Evolutionary conservation across 1,140 invertebrate species (phyloP).

Genomic region (Agrypnia vestita): DNA sequence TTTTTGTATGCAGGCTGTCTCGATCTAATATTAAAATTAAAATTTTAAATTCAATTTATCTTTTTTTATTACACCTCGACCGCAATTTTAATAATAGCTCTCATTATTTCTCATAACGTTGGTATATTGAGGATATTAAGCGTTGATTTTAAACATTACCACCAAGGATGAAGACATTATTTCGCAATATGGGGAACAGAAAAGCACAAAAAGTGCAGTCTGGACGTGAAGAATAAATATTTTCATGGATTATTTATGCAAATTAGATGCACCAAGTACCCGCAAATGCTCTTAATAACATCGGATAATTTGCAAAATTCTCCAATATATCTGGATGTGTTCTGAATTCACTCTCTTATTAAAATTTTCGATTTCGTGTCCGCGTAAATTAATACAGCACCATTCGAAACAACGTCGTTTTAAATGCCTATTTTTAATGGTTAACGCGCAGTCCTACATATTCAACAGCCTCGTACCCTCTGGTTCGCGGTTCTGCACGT

Average conservation of each 20-base stretch:
- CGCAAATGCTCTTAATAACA: constrained; percentile 17
- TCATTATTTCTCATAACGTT: constrained; percentile 4
- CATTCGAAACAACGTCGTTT: too few relatives aligned
- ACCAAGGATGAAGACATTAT: constrained; percentile 19
- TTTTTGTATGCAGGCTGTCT: too few relatives aligned
- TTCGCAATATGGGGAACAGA: not conserved
- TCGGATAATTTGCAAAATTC: constrained; percentile 4
- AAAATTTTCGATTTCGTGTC: too few relatives aligned
- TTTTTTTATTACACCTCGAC: constrained; percentile 17
- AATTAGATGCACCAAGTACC: not conserved
- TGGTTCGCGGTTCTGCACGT: too few relatives aligned
- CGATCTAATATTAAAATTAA: too few relatives aligned
- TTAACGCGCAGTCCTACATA: too few relatives aligned
- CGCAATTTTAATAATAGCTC: constrained; percentile 16
- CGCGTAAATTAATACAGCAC: too few relatives aligned
- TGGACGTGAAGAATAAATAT: constrained; percentile 1
- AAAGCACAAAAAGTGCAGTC: not conserved
- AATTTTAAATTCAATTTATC: not conserved
- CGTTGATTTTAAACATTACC: not conserved
- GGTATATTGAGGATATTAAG: constrained; percentile 3
- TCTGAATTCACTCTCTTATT: too few relatives aligned
- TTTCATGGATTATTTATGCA: constrained; percentile 5
- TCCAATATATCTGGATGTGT: not conserved
- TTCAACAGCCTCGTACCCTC: too few relatives aligned
- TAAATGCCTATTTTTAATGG: too few relatives aligned